These are phyloP conservation scores for Ramphastos sulfuratus DNA, from an alignment of 2,113 vertebrate genomes.

Conservation along the genomic window DNA sequence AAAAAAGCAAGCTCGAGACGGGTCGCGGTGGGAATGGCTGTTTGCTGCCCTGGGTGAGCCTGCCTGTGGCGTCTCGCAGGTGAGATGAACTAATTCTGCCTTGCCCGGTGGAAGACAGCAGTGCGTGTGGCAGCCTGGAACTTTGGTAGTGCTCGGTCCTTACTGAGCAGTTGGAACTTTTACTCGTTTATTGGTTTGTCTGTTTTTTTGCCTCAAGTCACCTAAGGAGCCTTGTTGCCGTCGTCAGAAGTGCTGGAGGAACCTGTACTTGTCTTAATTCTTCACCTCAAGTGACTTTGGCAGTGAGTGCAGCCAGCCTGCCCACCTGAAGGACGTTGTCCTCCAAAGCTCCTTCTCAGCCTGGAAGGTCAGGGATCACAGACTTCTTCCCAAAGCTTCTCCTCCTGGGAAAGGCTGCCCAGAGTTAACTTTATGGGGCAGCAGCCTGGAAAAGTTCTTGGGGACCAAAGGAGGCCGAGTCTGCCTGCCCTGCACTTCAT, in stretches of 20 bases:
- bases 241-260: neutral
- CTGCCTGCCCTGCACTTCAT: constrained; percentile 94
- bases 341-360: neutral
- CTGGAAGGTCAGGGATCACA: constrained; percentile 38
- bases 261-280: neutral
- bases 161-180: constrained; percentile 11
- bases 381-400: constrained; percentile 45
- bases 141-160: neutral
- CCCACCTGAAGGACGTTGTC: neutral
- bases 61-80: neutral
- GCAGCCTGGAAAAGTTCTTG: constrained; percentile 98
- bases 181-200: neutral
- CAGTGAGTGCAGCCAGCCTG: neutral
- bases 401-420: constrained; percentile 73
- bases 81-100: neutral
- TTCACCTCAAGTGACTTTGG: neutral
- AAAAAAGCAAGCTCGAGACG: constrained; percentile 24
- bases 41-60: constrained; percentile 49
- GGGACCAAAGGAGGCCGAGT: constrained; percentile 98
- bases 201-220: neutral
- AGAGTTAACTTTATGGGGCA: constrained; percentile 95
- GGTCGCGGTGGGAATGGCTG: constrained; percentile 7
- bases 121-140: neutral
- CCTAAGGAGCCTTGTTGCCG: constrained; percentile 16
- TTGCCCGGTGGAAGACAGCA: neutral